These are phyloP conservation scores for Oryzias curvinotus DNA, from an alignment of 2,113 vertebrate species.

Conservation along the genomic window DNA sequence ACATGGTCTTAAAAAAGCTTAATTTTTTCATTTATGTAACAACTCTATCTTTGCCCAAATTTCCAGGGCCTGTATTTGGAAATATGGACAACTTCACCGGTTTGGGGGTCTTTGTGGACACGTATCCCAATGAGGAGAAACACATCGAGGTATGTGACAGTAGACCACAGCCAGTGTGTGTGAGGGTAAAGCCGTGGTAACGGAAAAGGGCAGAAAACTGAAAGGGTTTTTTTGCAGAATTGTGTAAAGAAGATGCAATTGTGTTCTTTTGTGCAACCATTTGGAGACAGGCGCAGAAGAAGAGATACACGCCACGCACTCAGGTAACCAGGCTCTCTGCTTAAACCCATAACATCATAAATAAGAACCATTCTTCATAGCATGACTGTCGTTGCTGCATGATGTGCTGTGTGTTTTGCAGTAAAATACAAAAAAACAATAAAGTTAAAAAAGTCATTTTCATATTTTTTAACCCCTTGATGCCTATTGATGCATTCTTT, in stretches of 20 bases:
- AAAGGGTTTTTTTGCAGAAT: slow-evolving; percentile 4
- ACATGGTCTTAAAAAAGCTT: slow-evolving; percentile 78
- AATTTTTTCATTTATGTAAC: background rate
- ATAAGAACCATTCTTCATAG: background rate
- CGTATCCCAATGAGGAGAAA: slow-evolving; percentile 98
- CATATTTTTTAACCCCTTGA: background rate
- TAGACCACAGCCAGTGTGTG: background rate
- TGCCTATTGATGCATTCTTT: too few relatives aligned
- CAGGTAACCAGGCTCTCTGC: slow-evolving; percentile 80
- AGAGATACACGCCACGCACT: slow-evolving; percentile 91
- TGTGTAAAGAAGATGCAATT: slow-evolving; percentile 59
- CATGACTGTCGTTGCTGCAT: slow-evolving; percentile 8
- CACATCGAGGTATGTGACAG: slow-evolving; percentile 86
- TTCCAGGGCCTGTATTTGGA: slow-evolving; percentile 92
- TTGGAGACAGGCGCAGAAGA: slow-evolving; percentile 93
- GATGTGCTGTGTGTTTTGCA: slow-evolving; percentile 13
- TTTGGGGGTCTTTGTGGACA: slow-evolving; percentile 95
- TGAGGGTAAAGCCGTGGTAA: background rate
- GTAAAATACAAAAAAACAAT: background rate
- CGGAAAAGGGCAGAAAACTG: background rate
- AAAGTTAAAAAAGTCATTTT: background rate
- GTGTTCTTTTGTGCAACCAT: slow-evolving; percentile 74
- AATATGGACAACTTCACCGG: slow-evolving; percentile 95
- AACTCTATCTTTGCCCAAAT: background rate
- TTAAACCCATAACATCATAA: background rate